Conservation (phyloP, 2,113 vertebrate genomes). For the Apus apus region DNA sequence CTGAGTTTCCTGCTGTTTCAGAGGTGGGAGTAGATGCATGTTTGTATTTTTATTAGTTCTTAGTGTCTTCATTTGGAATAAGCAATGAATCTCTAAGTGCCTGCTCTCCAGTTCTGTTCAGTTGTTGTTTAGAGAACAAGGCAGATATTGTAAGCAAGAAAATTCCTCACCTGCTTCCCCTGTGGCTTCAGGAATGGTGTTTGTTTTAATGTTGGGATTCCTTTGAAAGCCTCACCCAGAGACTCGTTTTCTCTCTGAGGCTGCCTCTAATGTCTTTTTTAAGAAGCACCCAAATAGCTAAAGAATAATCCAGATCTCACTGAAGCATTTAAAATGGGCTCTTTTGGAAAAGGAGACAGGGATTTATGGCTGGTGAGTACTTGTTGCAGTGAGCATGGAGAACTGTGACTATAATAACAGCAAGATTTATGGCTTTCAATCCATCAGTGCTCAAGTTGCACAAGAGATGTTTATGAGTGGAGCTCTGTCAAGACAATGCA, state of each 20-base stretch:
- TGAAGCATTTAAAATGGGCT: constrained; percentile 48
- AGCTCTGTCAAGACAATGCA: constrained; percentile 1
- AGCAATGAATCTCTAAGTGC: neutral
- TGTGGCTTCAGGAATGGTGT: neutral
- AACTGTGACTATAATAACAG: constrained; percentile 23
- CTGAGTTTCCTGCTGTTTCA: neutral
- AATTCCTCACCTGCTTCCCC: neutral
- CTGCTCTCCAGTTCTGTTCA: neutral
- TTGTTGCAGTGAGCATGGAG: constrained; percentile 48
- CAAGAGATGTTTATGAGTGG: neutral
- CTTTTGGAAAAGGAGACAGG: constrained; percentile 44
- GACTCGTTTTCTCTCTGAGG: neutral
- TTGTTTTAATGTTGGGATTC: neutral
- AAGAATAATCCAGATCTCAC: constrained; percentile 19
- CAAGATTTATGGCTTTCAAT: constrained; percentile 42
- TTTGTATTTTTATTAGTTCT: neutral
- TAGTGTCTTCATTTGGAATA: neutral
- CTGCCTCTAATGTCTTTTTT: neutral
- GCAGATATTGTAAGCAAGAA: neutral
- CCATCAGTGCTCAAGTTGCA: neutral
- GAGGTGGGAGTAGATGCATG: neutral
- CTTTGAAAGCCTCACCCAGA: neutral
- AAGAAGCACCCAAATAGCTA: constrained; percentile 23
- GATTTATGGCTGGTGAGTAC: constrained; percentile 49
- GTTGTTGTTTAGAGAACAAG: neutral